Evolutionary conservation across 2,113 vertebrate genomes (phyloP), one percentile per base, ranked within the genome.

Genomic region (Boleophthalmus pectinirostris): DNA sequence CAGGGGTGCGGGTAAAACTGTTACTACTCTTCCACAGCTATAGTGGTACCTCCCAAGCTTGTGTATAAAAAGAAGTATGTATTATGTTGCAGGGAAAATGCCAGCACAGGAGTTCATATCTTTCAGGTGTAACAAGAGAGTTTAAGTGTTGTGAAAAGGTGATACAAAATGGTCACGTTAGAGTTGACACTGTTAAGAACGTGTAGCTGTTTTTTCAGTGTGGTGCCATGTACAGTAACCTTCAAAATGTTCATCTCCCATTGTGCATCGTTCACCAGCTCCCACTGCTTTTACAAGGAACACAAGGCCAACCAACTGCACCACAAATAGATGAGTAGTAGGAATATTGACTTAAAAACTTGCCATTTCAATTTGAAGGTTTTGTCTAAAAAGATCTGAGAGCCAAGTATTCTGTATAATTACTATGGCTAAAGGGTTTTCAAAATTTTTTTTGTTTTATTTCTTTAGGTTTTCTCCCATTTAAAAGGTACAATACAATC

Each of bases 221-320:
- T 85, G 82, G 81, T 87, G 82, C 81, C 82, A 87, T 89, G 84
- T 90, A 83, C 73, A 80, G 68, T 77, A 61, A 80, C 49, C 60
- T 74, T 76, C 60, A 84, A 70, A 58, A 75, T 81, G 63, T 79
- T 79, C 47, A 69, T 75, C 24, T 68, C 49, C 25, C 33, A 70
- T 66, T 80, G 68, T 46, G 2, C 58, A 35, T 13, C 69, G 54
- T 35, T n/a, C 16, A 65, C 78, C 33, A 43, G 61, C 33, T 77
- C 63, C 43, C 15, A 9, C 47, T 38, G 49, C 64, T 82, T 57
- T 57, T 23, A 57, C 70, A 61, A 74, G 78, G 51, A 70, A 49
- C 46, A 77, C 66, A 70, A 76, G 72, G 70, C 70, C 73, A 71
- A 60, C 61, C 70, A 38, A 77, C 82, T 51, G 70, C 45, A 78